A percentile compares a stretch with the other conserved stretches of the same genome.
phyloP scores from a whole-genome alignment of 1,140 invertebrate species.

The Nautilus pompilius region DNA sequence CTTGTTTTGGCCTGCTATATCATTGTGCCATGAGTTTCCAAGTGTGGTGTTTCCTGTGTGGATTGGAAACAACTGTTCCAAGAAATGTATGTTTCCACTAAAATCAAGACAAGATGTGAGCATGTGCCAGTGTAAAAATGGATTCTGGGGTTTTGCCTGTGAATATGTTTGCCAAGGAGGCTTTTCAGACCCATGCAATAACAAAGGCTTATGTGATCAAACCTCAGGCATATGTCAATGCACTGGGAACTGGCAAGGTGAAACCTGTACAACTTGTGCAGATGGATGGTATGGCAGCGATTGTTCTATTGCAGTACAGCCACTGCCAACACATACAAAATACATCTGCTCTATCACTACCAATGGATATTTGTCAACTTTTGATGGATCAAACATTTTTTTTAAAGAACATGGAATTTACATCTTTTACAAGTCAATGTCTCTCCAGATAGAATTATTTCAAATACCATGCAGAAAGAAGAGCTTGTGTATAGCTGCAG shows the following conservation, averaged over 20 bases:
- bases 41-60: conserved; percentile 6
- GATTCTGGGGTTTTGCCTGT: conserved; percentile 25
- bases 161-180: conserved; percentile 20
- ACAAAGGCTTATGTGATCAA: conserved; percentile 19
- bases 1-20: conserved; percentile 14
- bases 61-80: conserved; percentile 10
- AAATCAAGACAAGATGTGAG: neutral
- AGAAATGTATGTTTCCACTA: conserved; percentile 14
- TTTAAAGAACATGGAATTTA: conserved; percentile 16
- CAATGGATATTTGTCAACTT: conserved; percentile 16
- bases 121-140: conserved; percentile 17
- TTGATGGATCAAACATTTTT: conserved; percentile 21
- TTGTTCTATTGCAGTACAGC: conserved; percentile 18
- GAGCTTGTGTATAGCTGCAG: conserved; percentile 9
- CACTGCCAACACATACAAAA: neutral
- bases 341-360: conserved; percentile 15
- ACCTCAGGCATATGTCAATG: conserved; percentile 21
- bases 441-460: conserved; percentile 8
- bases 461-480: conserved; percentile 13
- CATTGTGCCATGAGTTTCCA: conserved; percentile 14
- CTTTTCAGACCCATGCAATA: conserved; percentile 13
- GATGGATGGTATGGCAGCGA: conserved; percentile 22
- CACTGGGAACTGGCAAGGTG: conserved; percentile 18
- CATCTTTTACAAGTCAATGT: conserved; percentile 9
- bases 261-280: conserved; percentile 19